Evolutionary conservation across 2,113 vertebrate species (phyloP), one percentile per base, ranked within the genome.

Genomic region (Miniopterus natalensis): DNA sequence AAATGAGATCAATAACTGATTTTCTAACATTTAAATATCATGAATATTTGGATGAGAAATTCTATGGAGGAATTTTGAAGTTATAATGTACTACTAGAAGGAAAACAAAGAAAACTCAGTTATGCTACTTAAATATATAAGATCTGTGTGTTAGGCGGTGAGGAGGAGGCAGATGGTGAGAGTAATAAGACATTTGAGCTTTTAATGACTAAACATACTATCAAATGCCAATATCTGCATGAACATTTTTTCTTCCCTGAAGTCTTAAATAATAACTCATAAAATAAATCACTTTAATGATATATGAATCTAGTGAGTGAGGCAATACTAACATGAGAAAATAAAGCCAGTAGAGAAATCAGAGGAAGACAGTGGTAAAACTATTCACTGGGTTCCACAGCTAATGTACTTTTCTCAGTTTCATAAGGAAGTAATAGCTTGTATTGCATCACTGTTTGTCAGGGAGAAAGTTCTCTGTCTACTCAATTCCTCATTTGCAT

Each of bases 191-290:
- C 9, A 47, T 90, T 65, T 74, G 77, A 95, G 87, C 61, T 94
- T 92, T 85, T 92, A 96, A 95, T 91, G 81, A 92, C 57, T 79
- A 92, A 93, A 94, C 59, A 68, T 61, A 25, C 25, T 78, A 59
- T 87, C 90, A 96, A 96, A 88, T 92, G 12, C 36, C 70, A 86
- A 57, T 73, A 79, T 70, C 79, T 66, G 63, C 75, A 40, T 97
- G 61, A 71, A 87, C n/a, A 45, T 59, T 87, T 88, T 49, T 89
- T 36, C 36, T 49, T 95, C 59, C 66, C 61, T 89, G 15, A 88
- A 86, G 88, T 89, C 57, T 63, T 80, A 95, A 95, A 81, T 95
- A 96, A 95, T 92, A 84, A 94, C 86, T 61, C 85, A 92, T 79
- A 36, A 36, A 36, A 36, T 36, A 36, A 36, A 36, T 36, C 36